Evolutionary conservation across 2,888 invertebrate genomes (phyloP).

Genomic region (Oasisia sp.): DNA sequence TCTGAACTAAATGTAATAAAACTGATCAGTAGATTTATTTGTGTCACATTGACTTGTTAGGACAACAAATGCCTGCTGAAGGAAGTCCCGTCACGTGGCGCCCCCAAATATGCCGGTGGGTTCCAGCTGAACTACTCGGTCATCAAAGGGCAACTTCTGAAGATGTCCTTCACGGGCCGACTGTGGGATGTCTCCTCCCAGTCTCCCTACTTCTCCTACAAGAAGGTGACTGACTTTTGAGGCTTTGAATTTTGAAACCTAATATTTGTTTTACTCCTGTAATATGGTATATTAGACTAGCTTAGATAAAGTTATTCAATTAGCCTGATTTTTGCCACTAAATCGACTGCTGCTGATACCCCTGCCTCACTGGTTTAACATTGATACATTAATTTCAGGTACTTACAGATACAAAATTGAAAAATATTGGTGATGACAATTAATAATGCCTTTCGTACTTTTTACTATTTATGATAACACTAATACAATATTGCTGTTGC

Average conservation of each 20-base stretch:
- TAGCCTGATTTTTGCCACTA: too few relatives aligned
- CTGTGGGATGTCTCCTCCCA: constrained; percentile 54
- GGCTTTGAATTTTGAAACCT: background rate
- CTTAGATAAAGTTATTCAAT: background rate
- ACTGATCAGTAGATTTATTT: background rate
- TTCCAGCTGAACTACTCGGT: constrained; percentile 42
- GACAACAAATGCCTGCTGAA: constrained; percentile 52
- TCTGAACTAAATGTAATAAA: too few relatives aligned
- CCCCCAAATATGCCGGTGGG: constrained; percentile 65
- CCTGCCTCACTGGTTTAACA: too few relatives aligned
- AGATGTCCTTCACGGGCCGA: constrained; percentile 48
- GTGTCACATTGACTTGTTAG: constrained; percentile 19
- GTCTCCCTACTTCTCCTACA: constrained; percentile 61
- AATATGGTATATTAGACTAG: background rate
- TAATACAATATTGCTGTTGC: too few relatives aligned
- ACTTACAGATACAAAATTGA: too few relatives aligned
- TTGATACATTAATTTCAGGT: too few relatives aligned
- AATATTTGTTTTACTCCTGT: background rate
- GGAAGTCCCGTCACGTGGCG: constrained; percentile 63
- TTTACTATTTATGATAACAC: too few relatives aligned
- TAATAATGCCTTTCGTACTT: too few relatives aligned
- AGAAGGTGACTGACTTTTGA: constrained; percentile 44
- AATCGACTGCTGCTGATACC: too few relatives aligned
- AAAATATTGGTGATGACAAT: too few relatives aligned
- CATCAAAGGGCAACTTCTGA: constrained; percentile 32